A percentile compares a stretch with the other conserved stretches of the same genome.
Conservation (phyloP, 2,113 vertebrate species). For the Rhinolophus ferrumequinum region DNA sequence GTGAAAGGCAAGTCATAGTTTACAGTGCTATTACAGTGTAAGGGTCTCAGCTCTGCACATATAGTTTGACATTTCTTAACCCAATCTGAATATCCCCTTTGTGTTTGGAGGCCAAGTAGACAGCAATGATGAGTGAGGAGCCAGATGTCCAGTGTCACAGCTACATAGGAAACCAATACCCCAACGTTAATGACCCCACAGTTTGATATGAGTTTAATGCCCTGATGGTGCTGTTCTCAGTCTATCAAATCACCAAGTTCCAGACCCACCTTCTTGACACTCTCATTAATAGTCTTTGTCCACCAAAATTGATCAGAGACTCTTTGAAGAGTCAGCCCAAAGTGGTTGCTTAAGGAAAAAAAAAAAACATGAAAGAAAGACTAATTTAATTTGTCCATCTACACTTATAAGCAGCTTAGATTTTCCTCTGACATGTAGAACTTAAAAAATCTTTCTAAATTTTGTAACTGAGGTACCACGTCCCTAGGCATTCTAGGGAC, state of each 20-base stretch:
- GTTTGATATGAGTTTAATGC: not conserved
- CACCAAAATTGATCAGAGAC: not conserved
- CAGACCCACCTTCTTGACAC: not conserved
- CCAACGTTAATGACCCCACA: not conserved
- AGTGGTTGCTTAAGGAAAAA: conserved; percentile 38
- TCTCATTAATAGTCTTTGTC: conserved; percentile 30
- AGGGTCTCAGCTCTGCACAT: not conserved
- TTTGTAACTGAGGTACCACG: not conserved
- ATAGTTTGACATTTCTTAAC: not conserved
- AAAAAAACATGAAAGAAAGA: not conserved
- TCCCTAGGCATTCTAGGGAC: not conserved
- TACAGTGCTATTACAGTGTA: not conserved
- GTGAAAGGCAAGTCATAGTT: conserved; percentile 17
- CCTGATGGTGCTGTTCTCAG: not conserved
- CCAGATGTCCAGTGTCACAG: not conserved
- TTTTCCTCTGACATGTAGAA: conserved; percentile 27
- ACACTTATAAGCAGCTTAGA: not conserved
- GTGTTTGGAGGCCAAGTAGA: not conserved
- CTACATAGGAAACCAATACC: not conserved
- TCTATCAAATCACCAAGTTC: conserved; percentile 3
- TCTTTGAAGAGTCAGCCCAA: conserved; percentile 28
- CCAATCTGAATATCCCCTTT: not conserved
- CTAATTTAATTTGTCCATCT: not conserved
- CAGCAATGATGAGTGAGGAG: not conserved
- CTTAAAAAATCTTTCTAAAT: not conserved